phyloP scores from a whole-genome alignment of 2,113 vertebrate species.

The Triplophysa dalaica region DNA sequence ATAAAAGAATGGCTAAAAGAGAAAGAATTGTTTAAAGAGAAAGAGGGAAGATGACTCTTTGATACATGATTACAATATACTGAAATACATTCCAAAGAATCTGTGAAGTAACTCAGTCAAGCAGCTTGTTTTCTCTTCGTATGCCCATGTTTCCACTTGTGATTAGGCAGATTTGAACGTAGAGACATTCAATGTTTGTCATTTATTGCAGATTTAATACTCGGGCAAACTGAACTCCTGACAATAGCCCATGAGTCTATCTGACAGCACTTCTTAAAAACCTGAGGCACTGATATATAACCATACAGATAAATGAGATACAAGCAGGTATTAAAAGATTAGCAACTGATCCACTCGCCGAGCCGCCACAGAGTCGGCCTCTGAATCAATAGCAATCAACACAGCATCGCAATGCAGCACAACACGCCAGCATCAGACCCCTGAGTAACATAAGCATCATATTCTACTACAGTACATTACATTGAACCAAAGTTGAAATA shows the following conservation, averaged over 20 bases:
- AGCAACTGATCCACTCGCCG: conserved; percentile 14
- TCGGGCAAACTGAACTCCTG: conserved; percentile 36
- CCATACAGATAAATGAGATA: conserved; percentile 23
- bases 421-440: not conserved
- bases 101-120: no score
- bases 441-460: no score
- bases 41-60: no score
- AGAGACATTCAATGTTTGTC: conserved; percentile 66
- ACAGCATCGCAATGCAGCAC: not conserved
- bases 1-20: no score
- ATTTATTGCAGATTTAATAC: conserved; percentile 60
- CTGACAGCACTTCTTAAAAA: not conserved
- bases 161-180: conserved; percentile 66
- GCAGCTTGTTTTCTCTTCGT: no score
- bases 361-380: not conserved
- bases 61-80: no score
- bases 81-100: no score
- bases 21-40: no score
- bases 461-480: no score
- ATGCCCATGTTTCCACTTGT: no score
- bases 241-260: not conserved
- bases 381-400: conserved; percentile 19
- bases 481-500: no score
- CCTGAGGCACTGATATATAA: conserved; percentile 13
- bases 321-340: conserved; percentile 32